Evolutionary conservation across 2,797 vertebrate genomes (phyloP).

Genomic region (Pipistrellus kuhlii): DNA sequence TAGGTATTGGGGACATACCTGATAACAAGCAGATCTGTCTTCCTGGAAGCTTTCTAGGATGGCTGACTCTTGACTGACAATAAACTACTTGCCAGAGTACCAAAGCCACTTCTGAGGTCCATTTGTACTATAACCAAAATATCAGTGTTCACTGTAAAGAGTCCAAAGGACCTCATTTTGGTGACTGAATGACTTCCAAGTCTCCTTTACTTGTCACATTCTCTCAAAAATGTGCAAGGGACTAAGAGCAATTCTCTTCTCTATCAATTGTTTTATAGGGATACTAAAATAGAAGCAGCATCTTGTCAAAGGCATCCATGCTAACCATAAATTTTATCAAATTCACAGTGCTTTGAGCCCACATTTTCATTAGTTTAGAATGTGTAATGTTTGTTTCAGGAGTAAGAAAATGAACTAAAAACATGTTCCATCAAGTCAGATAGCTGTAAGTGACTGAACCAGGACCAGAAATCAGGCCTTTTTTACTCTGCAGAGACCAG

Average conservation of each 20-base stretch:
- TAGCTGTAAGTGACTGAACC: not conserved
- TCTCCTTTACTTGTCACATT: constrained; percentile 21
- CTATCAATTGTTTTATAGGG: constrained; percentile 58
- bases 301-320: constrained; percentile 39
- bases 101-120: not conserved
- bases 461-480: not conserved
- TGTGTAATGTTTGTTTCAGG: constrained; percentile 30
- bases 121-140: not conserved
- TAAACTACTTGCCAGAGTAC: constrained; percentile 2
- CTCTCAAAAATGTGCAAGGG: constrained; percentile 35
- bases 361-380: constrained; percentile 41
- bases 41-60: not conserved
- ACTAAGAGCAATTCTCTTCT: not conserved
- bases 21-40: not conserved
- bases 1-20: not conserved
- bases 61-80: not conserved
- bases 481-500: constrained; percentile 10
- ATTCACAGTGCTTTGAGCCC: not conserved
- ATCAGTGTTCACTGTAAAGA: not conserved
- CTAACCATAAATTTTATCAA: constrained; percentile 42
- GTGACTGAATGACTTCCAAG: not conserved
- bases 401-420: constrained; percentile 44
- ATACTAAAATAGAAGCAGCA: constrained; percentile 59
- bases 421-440: constrained; percentile 3
- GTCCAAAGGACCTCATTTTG: not conserved